phyloP scores from a whole-genome alignment of 2,797 vertebrate species.

The Cygnus olor region DNA sequence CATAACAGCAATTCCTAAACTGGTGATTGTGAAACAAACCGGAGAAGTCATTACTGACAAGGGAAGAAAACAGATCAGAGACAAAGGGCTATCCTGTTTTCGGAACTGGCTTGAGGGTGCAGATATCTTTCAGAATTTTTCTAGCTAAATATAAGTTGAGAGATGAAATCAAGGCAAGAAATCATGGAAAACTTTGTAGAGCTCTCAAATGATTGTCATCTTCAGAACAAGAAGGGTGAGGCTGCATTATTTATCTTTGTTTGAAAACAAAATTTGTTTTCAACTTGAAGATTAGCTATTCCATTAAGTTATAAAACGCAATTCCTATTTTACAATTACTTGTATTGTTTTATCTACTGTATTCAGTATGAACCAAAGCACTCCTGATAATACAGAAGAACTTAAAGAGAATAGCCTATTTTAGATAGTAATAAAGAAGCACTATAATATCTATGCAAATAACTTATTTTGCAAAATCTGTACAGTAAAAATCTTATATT shows the following conservation, averaged over 20 bases:
- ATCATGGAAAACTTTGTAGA: background rate
- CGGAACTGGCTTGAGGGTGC: constrained; percentile 89
- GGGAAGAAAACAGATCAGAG: constrained; percentile 93
- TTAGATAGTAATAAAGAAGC: background rate
- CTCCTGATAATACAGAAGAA: background rate
- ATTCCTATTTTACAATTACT: background rate
- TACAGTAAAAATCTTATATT: constrained; percentile 2
- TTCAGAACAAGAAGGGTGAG: background rate
- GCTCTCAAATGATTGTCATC: background rate
- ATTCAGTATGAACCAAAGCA: constrained; percentile 15
- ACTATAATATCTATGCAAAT: constrained; percentile 62
- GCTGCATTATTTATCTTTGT: background rate
- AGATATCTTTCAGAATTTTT: constrained; percentile 96
- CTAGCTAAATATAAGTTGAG: constrained; percentile 61
- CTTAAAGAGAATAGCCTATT: background rate
- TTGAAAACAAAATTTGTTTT: background rate
- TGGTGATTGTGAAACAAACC: constrained; percentile 94
- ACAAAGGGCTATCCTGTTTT: constrained; percentile 90
- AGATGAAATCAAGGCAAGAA: background rate
- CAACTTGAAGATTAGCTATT: background rate
- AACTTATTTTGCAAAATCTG: background rate
- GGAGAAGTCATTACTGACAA: constrained; percentile 96
- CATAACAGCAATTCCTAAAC: constrained; percentile 91
- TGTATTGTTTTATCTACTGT: background rate
- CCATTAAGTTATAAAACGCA: background rate